Evolutionary conservation across 2,113 vertebrate genomes (phyloP), one percentile per base, ranked within the genome.

Genomic region (Pyxicephalus adspersus): DNA sequence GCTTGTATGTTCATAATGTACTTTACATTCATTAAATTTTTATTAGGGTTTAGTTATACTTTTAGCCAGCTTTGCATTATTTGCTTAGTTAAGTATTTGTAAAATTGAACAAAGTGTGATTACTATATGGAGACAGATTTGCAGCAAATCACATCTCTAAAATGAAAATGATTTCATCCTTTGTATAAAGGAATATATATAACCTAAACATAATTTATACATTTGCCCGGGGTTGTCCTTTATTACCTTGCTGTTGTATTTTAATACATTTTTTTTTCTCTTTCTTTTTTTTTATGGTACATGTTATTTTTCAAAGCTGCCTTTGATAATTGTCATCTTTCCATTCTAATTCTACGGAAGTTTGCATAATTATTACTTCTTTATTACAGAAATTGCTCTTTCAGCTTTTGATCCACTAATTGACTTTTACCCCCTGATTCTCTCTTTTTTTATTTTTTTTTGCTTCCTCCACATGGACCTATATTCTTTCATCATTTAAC

Each of bases 401-500:
- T 85, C 83, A 52, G 76, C 81, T 83, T 83, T 88, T 85, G 79
- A 86, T 88, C 54, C 83, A 82, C 83, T 85, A 83, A 85, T 0
- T 88, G 87, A 85, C 83, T 84, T 87, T 84, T 82, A 67, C 84
- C 51, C 63, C 86, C 84, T 84, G 77, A 86, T 83, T 55, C 52
- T 57, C 20, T 29, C 5, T 3, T 60, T 71, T 60, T 55, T 81
- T 77, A 54, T 80, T 70, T 55, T 81, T 77, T 65, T 80, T 70
- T 58, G 52, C 70, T 38, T 63, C 29, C 61, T 74, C 61, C 79
- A 73, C 68, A 74, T 81, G 79, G 77, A 50, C 84, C 84, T 67
- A 84, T 85, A 83, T 81, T 83, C 88, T 93, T 93, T 92, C 86
- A 92, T 92, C 88, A 91, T 78, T 80, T 83, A 76, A 86, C 87